Conservation (phyloP, 1,140 invertebrate species). For the Bombus polaris region DNA sequence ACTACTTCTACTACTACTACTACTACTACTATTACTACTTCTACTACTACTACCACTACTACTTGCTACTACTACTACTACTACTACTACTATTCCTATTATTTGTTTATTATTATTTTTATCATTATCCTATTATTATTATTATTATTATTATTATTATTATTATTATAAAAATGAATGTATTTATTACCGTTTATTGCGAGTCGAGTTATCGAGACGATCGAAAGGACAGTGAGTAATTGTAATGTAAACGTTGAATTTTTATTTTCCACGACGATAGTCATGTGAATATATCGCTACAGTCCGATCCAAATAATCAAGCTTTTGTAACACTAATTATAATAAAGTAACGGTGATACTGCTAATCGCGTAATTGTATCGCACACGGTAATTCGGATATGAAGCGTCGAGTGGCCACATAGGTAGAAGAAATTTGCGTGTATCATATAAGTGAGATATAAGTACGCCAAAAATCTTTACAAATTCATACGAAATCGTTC, state of each 20-base stretch:
- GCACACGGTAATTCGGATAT: slow-evolving; percentile 47
- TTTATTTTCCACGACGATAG: slow-evolving; percentile 80
- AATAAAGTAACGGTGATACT: slow-evolving; percentile 78
- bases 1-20: neutral
- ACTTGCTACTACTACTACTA: neutral
- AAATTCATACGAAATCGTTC: slow-evolving; percentile 47
- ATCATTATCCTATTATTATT: neutral
- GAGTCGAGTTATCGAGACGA: slow-evolving; percentile 44
- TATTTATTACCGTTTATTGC: slow-evolving; percentile 68
- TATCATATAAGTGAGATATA: neutral
- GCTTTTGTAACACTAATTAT: slow-evolving; percentile 82
- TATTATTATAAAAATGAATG: slow-evolving; percentile 62
- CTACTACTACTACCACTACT: neutral
- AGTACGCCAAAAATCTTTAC: slow-evolving; percentile 62
- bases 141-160: slow-evolving; percentile 25
- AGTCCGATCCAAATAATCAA: slow-evolving; percentile 83
- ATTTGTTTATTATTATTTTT: slow-evolving; percentile 11
- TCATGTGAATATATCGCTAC: slow-evolving; percentile 82
- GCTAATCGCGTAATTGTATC: slow-evolving; percentile 75
- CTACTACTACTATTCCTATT: neutral
- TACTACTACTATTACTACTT: neutral
- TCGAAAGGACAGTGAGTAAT: slow-evolving; percentile 55
- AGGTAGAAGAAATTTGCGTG: neutral
- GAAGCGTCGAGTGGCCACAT: neutral
- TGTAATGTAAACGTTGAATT: slow-evolving; percentile 78